Evolutionary conservation across 2,888 invertebrate species (phyloP), one percentile per base, ranked within the genome.

Genomic region (Scaptomyza parva): DNA sequence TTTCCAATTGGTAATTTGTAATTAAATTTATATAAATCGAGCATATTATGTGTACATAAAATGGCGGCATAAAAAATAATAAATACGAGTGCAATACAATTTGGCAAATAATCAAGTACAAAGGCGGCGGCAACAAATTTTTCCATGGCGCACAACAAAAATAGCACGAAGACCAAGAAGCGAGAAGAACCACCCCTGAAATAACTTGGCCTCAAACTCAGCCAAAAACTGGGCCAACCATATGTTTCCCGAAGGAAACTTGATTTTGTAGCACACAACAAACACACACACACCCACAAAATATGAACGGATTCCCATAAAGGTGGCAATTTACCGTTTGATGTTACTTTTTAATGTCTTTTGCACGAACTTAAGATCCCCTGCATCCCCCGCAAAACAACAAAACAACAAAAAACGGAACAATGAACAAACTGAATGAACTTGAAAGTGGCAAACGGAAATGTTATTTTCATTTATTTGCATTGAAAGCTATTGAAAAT

Each of bases 71-170:
- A 57, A 69, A 64, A 70, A 75, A 69, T 62, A 72, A 72, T 69
- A 59, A 72, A 69, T 70, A 64, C 76, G 70, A 70, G 70, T 70
- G 65, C 70, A 73, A 76, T 75, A 75, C 45, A 73, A 70, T 70
- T 73, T 70, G 44, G 53, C 70, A 75, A 73, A 75, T 65, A 73
- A 73, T 70, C 76, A 73, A 55, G n/a, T n/a, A n/a, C 26, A 64
- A 28, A 26, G 18, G 37, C 37, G 48, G 41, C 69, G 57, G 35
- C 50, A 50, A 72, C 48, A 53, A 73, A 67, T 61, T 70, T 70
- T 67, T 73, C 57, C 61, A 73, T 44, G 17, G 58, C 66, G 14
- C 39, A 44, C 12, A 40, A 28, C 11, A 28, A 43, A 14, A 24
- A 2, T 24, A 24, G 0, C 22, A 4, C 4, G 6, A 24, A 24